These are phyloP conservation scores for Blastomussa wellsi DNA, from an alignment of 92 coral and sea anemone genomes.

Conservation along the genomic window DNA sequence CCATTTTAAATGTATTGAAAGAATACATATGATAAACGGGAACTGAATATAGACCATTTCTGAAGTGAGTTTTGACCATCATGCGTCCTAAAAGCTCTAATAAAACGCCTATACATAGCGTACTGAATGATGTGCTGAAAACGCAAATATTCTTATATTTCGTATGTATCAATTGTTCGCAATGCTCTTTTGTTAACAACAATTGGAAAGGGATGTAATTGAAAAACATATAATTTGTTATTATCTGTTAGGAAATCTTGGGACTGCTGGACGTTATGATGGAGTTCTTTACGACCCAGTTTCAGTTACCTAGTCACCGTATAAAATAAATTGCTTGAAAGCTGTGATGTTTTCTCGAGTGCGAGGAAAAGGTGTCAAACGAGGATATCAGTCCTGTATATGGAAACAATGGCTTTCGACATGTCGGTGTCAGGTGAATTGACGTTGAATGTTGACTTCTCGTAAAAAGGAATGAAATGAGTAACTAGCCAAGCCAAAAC, in stretches of 20 bases:
- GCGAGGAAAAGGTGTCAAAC: not conserved
- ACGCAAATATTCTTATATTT: not conserved
- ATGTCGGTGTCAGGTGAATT: conserved; percentile 23
- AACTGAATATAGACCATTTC: not conserved
- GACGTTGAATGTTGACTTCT: not conserved
- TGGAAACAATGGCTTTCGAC: conserved; percentile 23
- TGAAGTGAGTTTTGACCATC: not conserved
- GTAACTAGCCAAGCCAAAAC: too few species aligned
- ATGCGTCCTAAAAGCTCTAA: not conserved
- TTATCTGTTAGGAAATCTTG: not conserved
- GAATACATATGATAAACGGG: not conserved
- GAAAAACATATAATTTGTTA: not conserved
- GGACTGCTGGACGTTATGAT: not conserved
- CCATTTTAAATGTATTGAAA: not conserved
- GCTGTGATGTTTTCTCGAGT: conserved; percentile 8
- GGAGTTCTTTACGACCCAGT: conserved; percentile 27
- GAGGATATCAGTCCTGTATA: not conserved
- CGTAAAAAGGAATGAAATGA: not conserved
- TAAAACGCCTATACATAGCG: not conserved
- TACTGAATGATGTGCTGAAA: not conserved
- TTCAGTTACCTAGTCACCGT: conserved; percentile 43
- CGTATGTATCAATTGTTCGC: not conserved
- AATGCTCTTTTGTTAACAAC: not conserved
- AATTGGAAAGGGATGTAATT: not conserved
- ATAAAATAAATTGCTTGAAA: conserved; percentile 25